These are phyloP conservation scores for Drosophila borborema DNA, from an alignment of 2,888 invertebrate species.

Conservation along the genomic window DNA sequence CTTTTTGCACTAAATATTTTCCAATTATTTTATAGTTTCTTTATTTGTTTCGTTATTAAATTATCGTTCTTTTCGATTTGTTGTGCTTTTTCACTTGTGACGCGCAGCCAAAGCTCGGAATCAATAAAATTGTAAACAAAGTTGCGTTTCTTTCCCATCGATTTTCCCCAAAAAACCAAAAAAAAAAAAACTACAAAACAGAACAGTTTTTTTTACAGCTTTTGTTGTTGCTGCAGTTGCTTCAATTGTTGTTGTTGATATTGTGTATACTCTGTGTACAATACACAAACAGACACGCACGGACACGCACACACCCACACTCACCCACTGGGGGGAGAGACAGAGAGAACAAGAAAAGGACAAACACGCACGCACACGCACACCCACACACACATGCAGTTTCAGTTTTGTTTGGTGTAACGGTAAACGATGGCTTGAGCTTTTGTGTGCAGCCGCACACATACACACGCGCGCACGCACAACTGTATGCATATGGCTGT, in stretches of 20 bases:
- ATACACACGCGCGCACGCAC: slow-evolving; percentile 16
- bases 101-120: slow-evolving; percentile 45
- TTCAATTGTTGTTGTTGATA: slow-evolving; percentile 62
- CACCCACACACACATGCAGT: slow-evolving; percentile 36
- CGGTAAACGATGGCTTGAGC: slow-evolving; percentile 50
- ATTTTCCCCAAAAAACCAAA: slow-evolving; percentile 67
- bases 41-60: not conserved
- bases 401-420: slow-evolving; percentile 67
- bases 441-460: slow-evolving; percentile 34
- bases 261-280: slow-evolving; percentile 60
- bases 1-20: slow-evolving; percentile 7
- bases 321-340: slow-evolving; percentile 6
- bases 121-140: slow-evolving; percentile 80
- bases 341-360: slow-evolving; percentile 35
- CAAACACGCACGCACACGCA: slow-evolving; percentile 40
- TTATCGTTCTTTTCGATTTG: not conserved
- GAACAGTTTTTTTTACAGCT: slow-evolving; percentile 38
- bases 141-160: slow-evolving; percentile 64
- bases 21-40: not conserved
- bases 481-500: slow-evolving; percentile 19
- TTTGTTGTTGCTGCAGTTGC: slow-evolving; percentile 47
- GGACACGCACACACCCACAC: slow-evolving; percentile 9
- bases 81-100: slow-evolving; percentile 19
- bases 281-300: slow-evolving; percentile 37
- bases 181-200: slow-evolving; percentile 1